A percentile compares a stretch with the other conserved stretches of the same genome.
Conservation (phyloP, 2,888 invertebrate genomes). For the Agrilus biguttatus region DNA sequence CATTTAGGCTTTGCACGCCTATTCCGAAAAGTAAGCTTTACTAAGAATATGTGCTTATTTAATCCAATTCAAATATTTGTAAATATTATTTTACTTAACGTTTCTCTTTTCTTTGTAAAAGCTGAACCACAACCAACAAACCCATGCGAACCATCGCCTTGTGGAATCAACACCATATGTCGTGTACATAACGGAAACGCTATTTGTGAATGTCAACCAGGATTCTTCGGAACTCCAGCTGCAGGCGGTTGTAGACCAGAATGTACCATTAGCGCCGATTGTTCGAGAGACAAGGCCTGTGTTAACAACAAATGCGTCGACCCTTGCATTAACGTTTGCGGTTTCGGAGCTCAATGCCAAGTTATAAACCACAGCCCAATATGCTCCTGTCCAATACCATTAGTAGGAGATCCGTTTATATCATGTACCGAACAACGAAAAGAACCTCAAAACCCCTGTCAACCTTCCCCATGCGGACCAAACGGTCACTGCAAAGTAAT, state of each 20-base stretch:
- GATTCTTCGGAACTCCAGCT: slow-evolving; percentile 57
- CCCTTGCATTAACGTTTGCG: slow-evolving; percentile 70
- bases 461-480: slow-evolving; percentile 68
- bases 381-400: slow-evolving; percentile 60
- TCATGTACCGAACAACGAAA: slow-evolving; percentile 41
- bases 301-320: slow-evolving; percentile 65
- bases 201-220: slow-evolving; percentile 61
- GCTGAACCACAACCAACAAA: slow-evolving; percentile 23
- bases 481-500: slow-evolving; percentile 68
- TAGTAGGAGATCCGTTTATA: slow-evolving; percentile 69
- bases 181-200: slow-evolving; percentile 38
- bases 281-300: slow-evolving; percentile 59
- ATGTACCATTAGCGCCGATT: slow-evolving; percentile 70
- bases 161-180: slow-evolving; percentile 66
- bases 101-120: slow-evolving; percentile 4
- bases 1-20: slow-evolving; percentile 34
- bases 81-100: neutral
- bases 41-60: neutral
- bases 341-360: slow-evolving; percentile 60
- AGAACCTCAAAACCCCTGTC: slow-evolving; percentile 56
- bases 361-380: slow-evolving; percentile 76
- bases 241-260: slow-evolving; percentile 65
- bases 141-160: slow-evolving; percentile 47
- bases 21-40: slow-evolving; percentile 22
- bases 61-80: neutral